Percentiles rank a stretch among this genome's conserved stretches.
These are phyloP conservation scores for Charanyca ferruginea DNA, from an alignment of 2,888 invertebrate genomes.

Conservation along the genomic window DNA sequence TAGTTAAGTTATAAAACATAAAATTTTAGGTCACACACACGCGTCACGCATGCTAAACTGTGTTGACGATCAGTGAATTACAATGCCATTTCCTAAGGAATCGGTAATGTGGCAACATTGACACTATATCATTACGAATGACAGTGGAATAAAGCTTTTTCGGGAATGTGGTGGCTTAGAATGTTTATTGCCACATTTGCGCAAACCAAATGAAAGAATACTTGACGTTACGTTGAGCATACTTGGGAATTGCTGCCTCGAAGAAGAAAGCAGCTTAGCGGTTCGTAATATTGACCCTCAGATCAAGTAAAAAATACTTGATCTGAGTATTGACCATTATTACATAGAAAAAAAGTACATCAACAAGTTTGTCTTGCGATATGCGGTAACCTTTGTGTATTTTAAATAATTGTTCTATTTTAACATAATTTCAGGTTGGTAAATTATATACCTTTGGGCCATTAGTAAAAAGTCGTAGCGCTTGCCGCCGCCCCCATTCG, in stretches of 20 bases:
- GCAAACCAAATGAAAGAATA: conserved; percentile 93
- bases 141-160: conserved; percentile 84
- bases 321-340: too few relatives aligned
- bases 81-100: too few relatives aligned
- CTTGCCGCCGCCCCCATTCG: too few relatives aligned
- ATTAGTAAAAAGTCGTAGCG: too few relatives aligned
- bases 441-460: conserved; percentile 91
- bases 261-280: conserved; percentile 92
- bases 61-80: too few relatives aligned
- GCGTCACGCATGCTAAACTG: too few relatives aligned
- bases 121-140: conserved; percentile 84
- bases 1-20: too few relatives aligned
- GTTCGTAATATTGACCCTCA: conserved; percentile 81
- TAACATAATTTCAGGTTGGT: conserved; percentile 90
- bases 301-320: too few relatives aligned
- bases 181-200: conserved; percentile 92
- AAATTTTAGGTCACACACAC: too few relatives aligned
- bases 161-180: conserved; percentile 87
- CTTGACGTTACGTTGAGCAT: conserved; percentile 95
- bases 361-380: neutral
- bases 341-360: neutral
- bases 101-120: too few relatives aligned
- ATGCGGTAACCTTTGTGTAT: neutral
- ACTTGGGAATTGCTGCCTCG: conserved; percentile 95
- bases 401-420: neutral